A percentile compares a stretch with the other conserved stretches of the same genome.
phyloP scores from a whole-genome alignment of 2,797 vertebrate genomes.

The Discoglossus pictus region DNA sequence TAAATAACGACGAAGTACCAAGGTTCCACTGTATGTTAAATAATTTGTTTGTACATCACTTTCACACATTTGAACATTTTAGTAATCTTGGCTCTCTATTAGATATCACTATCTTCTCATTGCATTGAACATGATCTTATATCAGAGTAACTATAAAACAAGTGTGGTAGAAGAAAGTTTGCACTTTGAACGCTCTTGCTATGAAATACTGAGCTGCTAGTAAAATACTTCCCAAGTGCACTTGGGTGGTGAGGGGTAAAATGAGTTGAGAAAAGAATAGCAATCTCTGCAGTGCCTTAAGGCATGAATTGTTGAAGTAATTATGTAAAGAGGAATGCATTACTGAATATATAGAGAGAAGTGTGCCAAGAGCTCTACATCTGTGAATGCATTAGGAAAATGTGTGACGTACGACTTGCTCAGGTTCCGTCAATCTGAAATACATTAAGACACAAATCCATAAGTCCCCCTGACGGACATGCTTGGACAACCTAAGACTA shows the following conservation, averaged over 20 bases:
- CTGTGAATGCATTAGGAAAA: constrained; percentile 38
- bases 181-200: neutral
- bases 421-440: constrained; percentile 17
- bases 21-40: too few relatives aligned
- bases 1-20: too few relatives aligned
- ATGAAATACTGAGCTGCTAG: neutral
- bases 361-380: constrained; percentile 6
- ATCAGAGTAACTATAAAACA: too few relatives aligned
- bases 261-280: neutral
- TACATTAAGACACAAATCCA: constrained; percentile 41
- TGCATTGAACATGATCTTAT: too few relatives aligned
- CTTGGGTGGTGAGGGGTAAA: constrained; percentile 15
- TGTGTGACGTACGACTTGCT: constrained; percentile 31
- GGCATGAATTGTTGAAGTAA: constrained; percentile 26
- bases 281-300: constrained; percentile 4
- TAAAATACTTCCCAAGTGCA: neutral
- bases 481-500: constrained; percentile 35
- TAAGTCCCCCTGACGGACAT: constrained; percentile 39
- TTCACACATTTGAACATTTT: too few relatives aligned
- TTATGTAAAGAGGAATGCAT: constrained; percentile 20
- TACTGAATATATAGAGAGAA: constrained; percentile 16
- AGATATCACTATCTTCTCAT: too few relatives aligned
- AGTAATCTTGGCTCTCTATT: too few relatives aligned
- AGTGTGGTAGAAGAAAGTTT: too few relatives aligned
- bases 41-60: too few relatives aligned